Conservation (phyloP, 2,888 invertebrate species). For the Drosophila neutralis region DNA sequence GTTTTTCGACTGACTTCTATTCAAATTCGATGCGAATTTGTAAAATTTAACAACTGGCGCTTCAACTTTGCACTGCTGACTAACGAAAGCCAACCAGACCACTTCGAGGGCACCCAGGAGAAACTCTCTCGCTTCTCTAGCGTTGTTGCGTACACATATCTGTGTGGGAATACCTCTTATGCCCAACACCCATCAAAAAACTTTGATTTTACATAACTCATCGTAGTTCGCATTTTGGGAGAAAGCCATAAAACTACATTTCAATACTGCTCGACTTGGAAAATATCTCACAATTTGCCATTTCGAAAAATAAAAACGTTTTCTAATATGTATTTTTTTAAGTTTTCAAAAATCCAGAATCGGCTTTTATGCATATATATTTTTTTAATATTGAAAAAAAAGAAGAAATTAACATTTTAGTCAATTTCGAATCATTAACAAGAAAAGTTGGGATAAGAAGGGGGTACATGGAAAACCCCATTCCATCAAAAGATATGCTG, state of each 20-base stretch:
- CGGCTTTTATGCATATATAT: not conserved
- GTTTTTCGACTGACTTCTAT: not conserved
- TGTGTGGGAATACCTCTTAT: slow-evolving; percentile 15
- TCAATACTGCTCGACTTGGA: not conserved
- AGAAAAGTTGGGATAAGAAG: not conserved
- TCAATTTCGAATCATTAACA: not conserved
- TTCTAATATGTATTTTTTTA: no score
- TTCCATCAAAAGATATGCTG: not conserved
- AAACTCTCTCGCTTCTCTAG: slow-evolving; percentile 12
- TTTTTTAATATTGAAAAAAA: no score
- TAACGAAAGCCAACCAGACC: slow-evolving; percentile 9
- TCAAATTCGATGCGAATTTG: slow-evolving; percentile 10
- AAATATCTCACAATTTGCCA: slow-evolving; percentile 4
- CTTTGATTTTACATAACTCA: slow-evolving; percentile 56
- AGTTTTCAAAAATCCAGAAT: no score
- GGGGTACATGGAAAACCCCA: not conserved
- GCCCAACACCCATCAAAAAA: slow-evolving; percentile 17
- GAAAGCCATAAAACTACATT: not conserved
- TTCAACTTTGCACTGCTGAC: slow-evolving; percentile 19
- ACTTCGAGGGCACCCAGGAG: slow-evolving; percentile 27
- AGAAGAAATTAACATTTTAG: no score
- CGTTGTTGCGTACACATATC: slow-evolving; percentile 4
- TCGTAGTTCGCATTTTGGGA: slow-evolving; percentile 26
- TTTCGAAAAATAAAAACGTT: not conserved
- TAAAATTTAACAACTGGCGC: slow-evolving; percentile 10